These are phyloP conservation scores for Epinotia demarniana DNA, from an alignment of 2,888 invertebrate genomes.

Conservation along the genomic window DNA sequence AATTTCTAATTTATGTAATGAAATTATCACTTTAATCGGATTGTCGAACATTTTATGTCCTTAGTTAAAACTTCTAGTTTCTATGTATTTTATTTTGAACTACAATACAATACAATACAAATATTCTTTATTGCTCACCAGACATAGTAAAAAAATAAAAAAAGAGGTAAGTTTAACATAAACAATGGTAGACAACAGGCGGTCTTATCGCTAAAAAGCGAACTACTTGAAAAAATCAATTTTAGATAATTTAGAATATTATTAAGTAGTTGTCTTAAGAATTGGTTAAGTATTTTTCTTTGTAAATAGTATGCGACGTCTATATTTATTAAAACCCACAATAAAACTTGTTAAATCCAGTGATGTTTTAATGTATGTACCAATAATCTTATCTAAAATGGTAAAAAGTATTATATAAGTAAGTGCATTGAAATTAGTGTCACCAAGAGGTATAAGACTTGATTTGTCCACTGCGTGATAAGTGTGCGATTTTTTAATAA, in stretches of 20 bases:
- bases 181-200: too few species aligned
- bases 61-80: too few species aligned
- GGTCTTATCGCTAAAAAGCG: too few species aligned
- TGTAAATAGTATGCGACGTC: conserved; percentile 14
- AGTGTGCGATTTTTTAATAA: conserved; percentile 74
- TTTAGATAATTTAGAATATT: neutral
- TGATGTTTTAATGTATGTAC: conserved; percentile 25
- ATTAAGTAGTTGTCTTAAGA: too few species aligned
- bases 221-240: neutral
- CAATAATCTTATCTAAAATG: conserved; percentile 21
- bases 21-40: neutral
- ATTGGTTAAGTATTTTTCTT: neutral
- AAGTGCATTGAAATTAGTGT: conserved; percentile 50
- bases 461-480: conserved; percentile 65
- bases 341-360: conserved; percentile 17
- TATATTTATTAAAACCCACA: conserved; percentile 19
- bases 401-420: conserved; percentile 42
- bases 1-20: conserved; percentile 16
- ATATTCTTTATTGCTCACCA: too few species aligned
- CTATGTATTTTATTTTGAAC: neutral
- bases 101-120: too few species aligned
- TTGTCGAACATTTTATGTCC: too few species aligned
- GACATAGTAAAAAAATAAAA: too few species aligned
- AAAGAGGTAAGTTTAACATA: too few species aligned
- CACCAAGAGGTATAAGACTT: conserved; percentile 81